These are phyloP conservation scores for Charadrius vociferus DNA, from an alignment of 2,113 vertebrate genomes.

Conservation along the genomic window DNA sequence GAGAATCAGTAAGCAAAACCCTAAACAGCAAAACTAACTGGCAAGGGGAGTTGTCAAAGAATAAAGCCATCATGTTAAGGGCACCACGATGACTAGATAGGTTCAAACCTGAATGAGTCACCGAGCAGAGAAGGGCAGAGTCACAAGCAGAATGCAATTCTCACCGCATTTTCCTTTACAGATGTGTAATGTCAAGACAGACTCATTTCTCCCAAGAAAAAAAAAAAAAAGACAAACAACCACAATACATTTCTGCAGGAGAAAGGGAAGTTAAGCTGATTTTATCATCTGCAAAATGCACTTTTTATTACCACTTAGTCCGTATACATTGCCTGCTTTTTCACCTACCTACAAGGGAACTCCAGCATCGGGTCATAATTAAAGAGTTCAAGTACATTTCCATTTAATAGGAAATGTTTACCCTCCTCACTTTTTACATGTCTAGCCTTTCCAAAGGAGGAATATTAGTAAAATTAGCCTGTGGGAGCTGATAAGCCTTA, in stretches of 20 bases:
- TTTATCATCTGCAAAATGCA: neutral
- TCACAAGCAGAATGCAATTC: neutral
- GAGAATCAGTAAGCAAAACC: neutral
- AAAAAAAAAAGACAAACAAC: neutral
- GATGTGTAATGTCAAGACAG: neutral
- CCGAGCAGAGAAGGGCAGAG: neutral
- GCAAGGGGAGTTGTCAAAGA: neutral
- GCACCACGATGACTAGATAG: neutral
- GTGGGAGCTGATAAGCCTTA: neutral
- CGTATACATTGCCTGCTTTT: neutral
- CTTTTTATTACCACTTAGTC: neutral
- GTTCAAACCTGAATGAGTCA: neutral
- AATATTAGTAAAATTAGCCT: neutral
- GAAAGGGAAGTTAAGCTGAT: neutral
- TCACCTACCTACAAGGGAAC: neutral
- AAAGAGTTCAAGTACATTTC: neutral
- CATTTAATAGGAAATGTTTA: neutral
- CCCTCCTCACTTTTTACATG: neutral
- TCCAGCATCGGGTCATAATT: accelerated
- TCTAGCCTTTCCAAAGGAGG: neutral
- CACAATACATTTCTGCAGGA: neutral
- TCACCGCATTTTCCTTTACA: neutral
- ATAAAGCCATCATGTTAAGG: neutral
- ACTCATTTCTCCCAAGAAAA: neutral
- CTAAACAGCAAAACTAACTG: neutral